Percentiles rank a stretch among this genome's conserved stretches.
Conservation (phyloP, 2,797 vertebrate species). For the Nasua narica region DNA sequence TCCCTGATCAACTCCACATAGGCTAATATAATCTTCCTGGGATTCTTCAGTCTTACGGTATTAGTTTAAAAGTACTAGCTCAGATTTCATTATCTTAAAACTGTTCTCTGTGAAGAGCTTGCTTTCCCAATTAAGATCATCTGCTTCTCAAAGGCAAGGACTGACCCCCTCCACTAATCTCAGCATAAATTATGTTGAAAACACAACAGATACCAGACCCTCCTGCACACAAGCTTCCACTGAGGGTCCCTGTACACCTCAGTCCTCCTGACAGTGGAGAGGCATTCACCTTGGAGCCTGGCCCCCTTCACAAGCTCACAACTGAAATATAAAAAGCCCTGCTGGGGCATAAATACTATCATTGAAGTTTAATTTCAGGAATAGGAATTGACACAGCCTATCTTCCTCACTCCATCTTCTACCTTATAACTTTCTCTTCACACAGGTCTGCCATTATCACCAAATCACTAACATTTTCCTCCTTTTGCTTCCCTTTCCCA, state of each 20-base stretch:
- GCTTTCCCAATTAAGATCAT: not conserved
- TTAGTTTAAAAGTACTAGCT: not conserved
- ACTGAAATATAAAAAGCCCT: not conserved
- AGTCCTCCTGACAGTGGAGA: not conserved
- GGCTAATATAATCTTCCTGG: not conserved
- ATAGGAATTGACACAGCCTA: not conserved
- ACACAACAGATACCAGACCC: not conserved
- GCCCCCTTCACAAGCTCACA: not conserved
- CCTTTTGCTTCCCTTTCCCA: not conserved
- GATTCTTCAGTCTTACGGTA: not conserved
- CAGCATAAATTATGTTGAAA: not conserved
- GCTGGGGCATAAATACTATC: not conserved
- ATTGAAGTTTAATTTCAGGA: slow-evolving; percentile 39
- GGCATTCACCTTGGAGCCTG: not conserved
- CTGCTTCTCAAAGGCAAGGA: not conserved
- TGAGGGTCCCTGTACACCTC: not conserved
- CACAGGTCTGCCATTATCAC: not conserved
- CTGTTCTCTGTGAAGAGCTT: not conserved
- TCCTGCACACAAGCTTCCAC: not conserved
- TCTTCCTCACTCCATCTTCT: not conserved
- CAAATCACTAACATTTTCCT: slow-evolving; percentile 52
- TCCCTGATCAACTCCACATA: not conserved
- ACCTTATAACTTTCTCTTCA: slow-evolving; percentile 38
- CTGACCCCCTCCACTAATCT: not conserved
- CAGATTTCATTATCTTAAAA: not conserved